A percentile compares a stretch with the other conserved stretches of the same genome.
Conservation (phyloP, 53 echinoderm and acorn worm species). For the Patiria pectinifera region DNA sequence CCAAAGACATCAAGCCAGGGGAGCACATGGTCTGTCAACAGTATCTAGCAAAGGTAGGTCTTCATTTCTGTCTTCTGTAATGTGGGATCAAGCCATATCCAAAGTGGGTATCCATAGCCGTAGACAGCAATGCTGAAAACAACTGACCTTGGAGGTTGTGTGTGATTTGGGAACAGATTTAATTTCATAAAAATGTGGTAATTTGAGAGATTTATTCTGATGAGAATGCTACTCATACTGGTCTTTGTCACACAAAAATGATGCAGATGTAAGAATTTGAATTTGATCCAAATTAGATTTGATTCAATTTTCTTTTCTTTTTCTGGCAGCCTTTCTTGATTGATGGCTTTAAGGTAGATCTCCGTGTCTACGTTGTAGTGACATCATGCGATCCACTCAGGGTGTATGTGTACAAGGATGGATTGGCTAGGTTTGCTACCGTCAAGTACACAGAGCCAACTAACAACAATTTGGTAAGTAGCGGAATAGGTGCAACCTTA, state of each 20-base stretch:
- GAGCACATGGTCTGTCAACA: constrained; percentile 98
- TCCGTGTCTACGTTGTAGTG: constrained; percentile 92
- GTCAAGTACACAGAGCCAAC: constrained; percentile 95
- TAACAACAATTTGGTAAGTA: constrained; percentile 88
- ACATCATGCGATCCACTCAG: constrained; percentile 97
- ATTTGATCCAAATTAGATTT: too few relatives aligned
- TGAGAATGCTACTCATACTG: too few relatives aligned
- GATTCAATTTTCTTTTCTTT: not conserved
- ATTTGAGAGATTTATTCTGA: too few relatives aligned
- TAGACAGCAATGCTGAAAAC: too few relatives aligned
- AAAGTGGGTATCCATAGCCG: too few relatives aligned
- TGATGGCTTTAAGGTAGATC: constrained; percentile 95
- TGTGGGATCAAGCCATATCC: not conserved
- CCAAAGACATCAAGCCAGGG: constrained; percentile 98
- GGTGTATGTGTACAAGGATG: constrained; percentile 96
- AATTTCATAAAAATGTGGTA: too few relatives aligned
- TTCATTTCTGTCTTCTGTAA: not conserved
- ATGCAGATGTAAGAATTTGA: too few relatives aligned
- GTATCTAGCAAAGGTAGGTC: constrained; percentile 89
- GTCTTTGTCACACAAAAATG: too few relatives aligned
- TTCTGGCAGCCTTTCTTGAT: constrained; percentile 88
- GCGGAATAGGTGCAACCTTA: not conserved
- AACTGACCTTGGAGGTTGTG: too few relatives aligned
- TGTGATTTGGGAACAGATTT: too few relatives aligned
- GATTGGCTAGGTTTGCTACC: constrained; percentile 94